These are phyloP conservation scores for Oreochromis niloticus DNA, from an alignment of 2,113 vertebrate genomes.

Conservation along the genomic window DNA sequence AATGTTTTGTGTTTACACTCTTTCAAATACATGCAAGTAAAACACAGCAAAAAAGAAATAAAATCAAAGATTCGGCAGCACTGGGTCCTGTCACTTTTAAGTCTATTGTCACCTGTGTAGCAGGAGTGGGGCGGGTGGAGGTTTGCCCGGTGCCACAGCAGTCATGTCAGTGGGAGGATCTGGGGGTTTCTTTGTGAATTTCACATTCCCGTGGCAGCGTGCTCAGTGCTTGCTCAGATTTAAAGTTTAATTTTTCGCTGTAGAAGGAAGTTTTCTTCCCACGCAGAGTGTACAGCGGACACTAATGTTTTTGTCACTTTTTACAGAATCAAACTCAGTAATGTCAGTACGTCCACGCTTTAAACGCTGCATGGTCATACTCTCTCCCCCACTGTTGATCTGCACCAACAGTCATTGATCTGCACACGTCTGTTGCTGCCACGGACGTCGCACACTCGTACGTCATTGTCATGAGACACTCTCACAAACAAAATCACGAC, in stretches of 20 bases:
- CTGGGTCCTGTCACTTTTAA: neutral
- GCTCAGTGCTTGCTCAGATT: neutral
- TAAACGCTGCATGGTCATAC: neutral
- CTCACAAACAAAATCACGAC: neutral
- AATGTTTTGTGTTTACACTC: neutral
- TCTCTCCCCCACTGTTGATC: neutral
- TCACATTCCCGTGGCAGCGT: neutral
- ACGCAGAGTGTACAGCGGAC: accelerated
- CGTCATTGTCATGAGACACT: neutral
- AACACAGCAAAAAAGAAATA: neutral
- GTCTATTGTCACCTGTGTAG: neutral
- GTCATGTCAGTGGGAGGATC: neutral
- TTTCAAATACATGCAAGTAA: neutral
- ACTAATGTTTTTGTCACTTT: neutral
- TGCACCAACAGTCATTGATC: neutral
- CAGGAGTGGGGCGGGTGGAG: neutral
- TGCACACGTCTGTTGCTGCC: neutral
- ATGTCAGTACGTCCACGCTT: neutral
- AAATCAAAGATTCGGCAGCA: accelerated
- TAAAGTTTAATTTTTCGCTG: accelerated
- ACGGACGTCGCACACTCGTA: neutral
- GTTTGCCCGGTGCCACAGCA: neutral
- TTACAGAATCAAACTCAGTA: neutral
- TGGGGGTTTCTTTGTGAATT: accelerated
- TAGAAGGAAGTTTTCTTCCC: neutral